Evolutionary conservation across 1,140 invertebrate genomes (phyloP).

Genomic region (Ceratina japonica): DNA sequence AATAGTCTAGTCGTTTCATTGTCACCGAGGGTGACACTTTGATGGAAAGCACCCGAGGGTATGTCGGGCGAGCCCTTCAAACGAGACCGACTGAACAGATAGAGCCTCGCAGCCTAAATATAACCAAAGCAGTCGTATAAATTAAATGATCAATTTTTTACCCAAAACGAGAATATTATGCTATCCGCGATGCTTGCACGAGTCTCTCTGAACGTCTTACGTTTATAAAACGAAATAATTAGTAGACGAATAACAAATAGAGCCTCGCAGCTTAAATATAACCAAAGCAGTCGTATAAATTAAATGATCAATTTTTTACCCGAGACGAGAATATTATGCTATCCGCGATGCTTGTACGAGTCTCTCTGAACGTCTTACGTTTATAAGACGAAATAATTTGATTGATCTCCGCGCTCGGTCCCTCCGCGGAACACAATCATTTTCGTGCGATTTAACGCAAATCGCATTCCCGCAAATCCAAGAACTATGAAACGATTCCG

Average conservation of each 20-base stretch:
- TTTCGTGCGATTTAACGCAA: conserved; percentile 21
- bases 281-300: neutral
- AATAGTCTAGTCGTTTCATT: conserved; percentile 49
- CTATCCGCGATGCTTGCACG: neutral
- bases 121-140: neutral
- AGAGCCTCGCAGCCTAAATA: conserved; percentile 24
- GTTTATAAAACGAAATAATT: too few relatives aligned
- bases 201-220: too few relatives aligned
- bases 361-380: too few relatives aligned
- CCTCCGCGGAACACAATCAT: neutral
- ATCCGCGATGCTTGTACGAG: too few relatives aligned
- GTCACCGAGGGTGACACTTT: conserved; percentile 51
- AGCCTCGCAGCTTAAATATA: conserved; percentile 25
- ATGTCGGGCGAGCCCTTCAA: conserved; percentile 25
- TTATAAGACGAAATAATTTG: too few relatives aligned
- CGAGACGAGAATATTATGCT: neutral
- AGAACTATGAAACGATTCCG: neutral
- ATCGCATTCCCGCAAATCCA: conserved; percentile 9
- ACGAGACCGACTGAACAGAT: conserved; percentile 19
- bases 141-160: neutral
- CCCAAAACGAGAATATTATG: neutral
- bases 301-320: neutral
- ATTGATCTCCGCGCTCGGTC: neutral
- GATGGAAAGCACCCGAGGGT: conserved; percentile 52
- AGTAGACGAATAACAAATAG: too few relatives aligned